Base-by-base conservation (phyloP, 2,888 invertebrate species). In the Pollenia griseotomentosa region DNA sequence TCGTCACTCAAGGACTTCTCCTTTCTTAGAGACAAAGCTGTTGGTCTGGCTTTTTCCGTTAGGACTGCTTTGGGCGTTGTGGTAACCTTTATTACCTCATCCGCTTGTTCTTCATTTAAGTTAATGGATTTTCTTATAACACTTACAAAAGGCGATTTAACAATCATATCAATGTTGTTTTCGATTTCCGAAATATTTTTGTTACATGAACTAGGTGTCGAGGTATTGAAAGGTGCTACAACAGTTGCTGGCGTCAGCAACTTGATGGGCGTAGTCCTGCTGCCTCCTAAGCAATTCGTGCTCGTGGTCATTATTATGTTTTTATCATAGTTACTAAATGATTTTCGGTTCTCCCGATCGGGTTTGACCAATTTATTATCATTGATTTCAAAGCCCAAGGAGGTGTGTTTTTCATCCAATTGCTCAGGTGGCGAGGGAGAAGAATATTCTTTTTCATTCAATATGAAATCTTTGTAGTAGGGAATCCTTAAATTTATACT, bases 321-420 rank as follows among this genome's bases (percentile, higher is more conserved):
- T 85, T 90, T 91, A 23, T 90, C 90, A 55, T 89, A 89, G 23
- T 89, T 90, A 46, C 88, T 88, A 33, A 63, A 80, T 6, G 86
- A 80, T 48, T 83, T 83, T 33, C 75, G 48, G 14, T 9, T 57
- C 5, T 86, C 82, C n/a, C 61, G n/a, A 2, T 78, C 86, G 9
- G 88, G 83, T 16, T 89, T 91, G 4, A 93, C 88, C 70, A 93
- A 78, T 82, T 93, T 93, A 74, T 93, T 92, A 79, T 93, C 93
- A 77, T 93, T 93, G 59, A 93, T 92, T 85, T 93, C 93, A 59
- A 92, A 93, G 6, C 91, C 92, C 73, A 92, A 82, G 0, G 92
- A 93, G 5, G 88, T 89, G 40, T 91, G 89, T 65, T 92, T 92
- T 85, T 89, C 89, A 12, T 86, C 79, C 12, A 70, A 59, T 0